A percentile compares a stretch with the other conserved stretches of the same genome.
Conservation (phyloP, 2,888 invertebrate species). For the Spilarctia lutea region DNA sequence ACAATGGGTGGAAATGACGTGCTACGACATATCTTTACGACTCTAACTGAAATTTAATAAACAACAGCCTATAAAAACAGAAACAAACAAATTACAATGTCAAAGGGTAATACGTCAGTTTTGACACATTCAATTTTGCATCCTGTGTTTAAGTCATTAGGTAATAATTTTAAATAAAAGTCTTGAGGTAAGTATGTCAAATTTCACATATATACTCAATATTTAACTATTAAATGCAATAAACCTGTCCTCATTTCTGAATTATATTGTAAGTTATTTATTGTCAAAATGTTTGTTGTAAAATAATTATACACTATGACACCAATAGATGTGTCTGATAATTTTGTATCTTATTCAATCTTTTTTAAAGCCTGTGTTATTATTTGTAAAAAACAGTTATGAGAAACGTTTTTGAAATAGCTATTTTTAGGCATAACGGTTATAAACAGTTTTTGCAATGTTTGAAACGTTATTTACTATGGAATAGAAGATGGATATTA, state of each 20-base stretch:
- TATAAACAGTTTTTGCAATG: not conserved
- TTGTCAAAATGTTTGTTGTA: not conserved
- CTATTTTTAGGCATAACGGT: not conserved
- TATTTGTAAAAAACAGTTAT: not conserved
- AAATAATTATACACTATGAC: not conserved
- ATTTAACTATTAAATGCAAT: slow-evolving; percentile 4
- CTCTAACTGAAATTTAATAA: slow-evolving; percentile 12
- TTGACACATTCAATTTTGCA: slow-evolving; percentile 7
- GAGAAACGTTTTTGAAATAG: not conserved
- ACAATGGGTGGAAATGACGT: slow-evolving; percentile 23
- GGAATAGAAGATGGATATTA: not conserved
- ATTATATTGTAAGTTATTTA: not conserved
- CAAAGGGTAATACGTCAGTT: not conserved
- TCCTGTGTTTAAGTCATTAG: not conserved
- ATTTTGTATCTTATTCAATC: not conserved
- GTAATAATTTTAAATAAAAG: slow-evolving; percentile 6
- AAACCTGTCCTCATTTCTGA: not conserved
- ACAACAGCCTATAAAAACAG: not conserved
- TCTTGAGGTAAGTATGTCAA: not conserved
- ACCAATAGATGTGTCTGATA: not conserved
- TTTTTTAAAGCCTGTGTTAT: not conserved
- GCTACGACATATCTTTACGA: slow-evolving; percentile 13
- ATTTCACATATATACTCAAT: slow-evolving; percentile 4
- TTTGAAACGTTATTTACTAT: not conserved
- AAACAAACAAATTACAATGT: slow-evolving; percentile 1